phyloP scores from a whole-genome alignment of 2,797 vertebrate genomes.

The Toxotes lorentzi region DNA sequence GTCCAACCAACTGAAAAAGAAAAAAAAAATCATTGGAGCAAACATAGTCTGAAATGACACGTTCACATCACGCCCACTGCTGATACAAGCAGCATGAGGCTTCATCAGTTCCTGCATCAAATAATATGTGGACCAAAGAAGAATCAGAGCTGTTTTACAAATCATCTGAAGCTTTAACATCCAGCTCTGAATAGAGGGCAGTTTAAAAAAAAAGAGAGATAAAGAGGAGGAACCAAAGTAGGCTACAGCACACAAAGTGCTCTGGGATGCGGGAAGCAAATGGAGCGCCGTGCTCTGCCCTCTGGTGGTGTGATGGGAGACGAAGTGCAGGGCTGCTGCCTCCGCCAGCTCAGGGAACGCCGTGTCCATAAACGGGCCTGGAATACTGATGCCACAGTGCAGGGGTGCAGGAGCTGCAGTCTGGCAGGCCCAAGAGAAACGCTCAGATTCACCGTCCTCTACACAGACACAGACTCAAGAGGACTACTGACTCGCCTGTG shows the following conservation, averaged over 20 bases:
- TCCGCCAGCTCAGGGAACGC: slow-evolving; percentile 71
- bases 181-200: slow-evolving; percentile 47
- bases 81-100: slow-evolving; percentile 38
- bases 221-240: slow-evolving; percentile 55
- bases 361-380: slow-evolving; percentile 79
- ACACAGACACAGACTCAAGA: slow-evolving; percentile 5
- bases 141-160: slow-evolving; percentile 35
- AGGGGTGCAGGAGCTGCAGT: slow-evolving; percentile 81
- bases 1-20: slow-evolving; percentile 36
- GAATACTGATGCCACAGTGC: slow-evolving; percentile 86
- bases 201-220: slow-evolving; percentile 33
- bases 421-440: slow-evolving; percentile 48
- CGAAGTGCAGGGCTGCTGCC: background rate
- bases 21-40: slow-evolving; percentile 48
- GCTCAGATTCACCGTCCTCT: slow-evolving; percentile 32
- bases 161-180: slow-evolving; percentile 54
- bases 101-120: slow-evolving; percentile 12
- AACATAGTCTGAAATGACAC: slow-evolving; percentile 58
- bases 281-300: slow-evolving; percentile 59
- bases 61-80: slow-evolving; percentile 39
- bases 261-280: slow-evolving; percentile 55
- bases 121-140: slow-evolving; percentile 13
- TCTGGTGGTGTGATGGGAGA: slow-evolving; percentile 70
- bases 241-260: slow-evolving; percentile 67
- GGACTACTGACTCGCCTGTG: background rate